Evolutionary conservation across 2,797 vertebrate genomes (phyloP), one percentile per base, ranked within the genome.

Genomic region (Staurois parvus): DNA sequence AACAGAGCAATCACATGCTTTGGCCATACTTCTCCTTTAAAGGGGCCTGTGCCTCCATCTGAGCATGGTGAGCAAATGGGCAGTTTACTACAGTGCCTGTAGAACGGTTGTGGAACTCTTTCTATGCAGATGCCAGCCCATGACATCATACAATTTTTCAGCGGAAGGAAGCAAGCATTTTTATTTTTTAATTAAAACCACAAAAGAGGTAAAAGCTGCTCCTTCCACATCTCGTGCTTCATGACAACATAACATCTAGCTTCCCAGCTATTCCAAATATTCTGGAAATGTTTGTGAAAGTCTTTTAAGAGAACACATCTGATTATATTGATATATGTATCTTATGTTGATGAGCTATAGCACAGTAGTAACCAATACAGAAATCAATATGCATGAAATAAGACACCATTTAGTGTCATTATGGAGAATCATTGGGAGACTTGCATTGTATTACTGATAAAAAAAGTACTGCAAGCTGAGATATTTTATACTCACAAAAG

Each of bases 331-430:
- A 52, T 19, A 5, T 19, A 52, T 52, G 48, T 52, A 64, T 26
- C n/a, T 21, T 84, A 52, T 42, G 12, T 67, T 78, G 34, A 78
- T 76, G 62, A 76, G 40, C 37, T 52, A 40, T 48, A 76, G 62
- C 40, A 45, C 40, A 67, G 56, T 83, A 75, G 62, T 68, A 48
- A 34, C 74, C 42, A 70, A 69, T 70, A 77, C n/a, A 19, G 45
- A 77, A 69, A 84, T 84, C 73, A 76, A 84, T 70, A 62, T 28
- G 32, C 70, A 83, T 76, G 29, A 1, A 76, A 70, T 83, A 40
- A 84, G 30, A 70, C 10, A 76, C 76, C 19, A 76, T 77, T 69
- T 76, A 37, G 73, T 77, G 74, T 84, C 82, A 70, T 77, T 70
- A 84, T 70, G 19, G 15, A 7, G 30, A n/a, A 77, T 75, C 70